Evolutionary conservation across 2,113 vertebrate species (phyloP), one percentile per base, ranked within the genome.

Genomic region (Corythaeola cristata): DNA sequence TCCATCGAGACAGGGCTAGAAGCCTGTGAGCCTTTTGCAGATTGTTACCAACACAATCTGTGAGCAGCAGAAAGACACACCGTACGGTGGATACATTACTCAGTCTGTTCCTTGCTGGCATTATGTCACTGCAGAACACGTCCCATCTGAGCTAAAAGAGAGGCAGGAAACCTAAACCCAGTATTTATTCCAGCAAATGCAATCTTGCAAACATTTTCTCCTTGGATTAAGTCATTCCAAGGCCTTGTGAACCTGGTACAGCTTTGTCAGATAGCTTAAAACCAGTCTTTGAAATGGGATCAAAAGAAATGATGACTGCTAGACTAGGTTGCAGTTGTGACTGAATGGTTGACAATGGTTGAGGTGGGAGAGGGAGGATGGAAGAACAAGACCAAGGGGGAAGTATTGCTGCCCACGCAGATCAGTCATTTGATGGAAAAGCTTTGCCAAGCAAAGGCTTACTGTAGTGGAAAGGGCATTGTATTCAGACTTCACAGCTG

Each of bases 1-100:
- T 13, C 5, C 56, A 8, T 14, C 62, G 68, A 49, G 44, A 10
- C 5, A 71, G 53, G 22, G 60, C 8, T 45, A 3, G 9, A 67
- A 64, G 9, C 18, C 32, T 71, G 15, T 76, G 32, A 49, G 27
- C 3, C 32, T 68, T 66, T 76, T 83, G 5, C 75, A 88, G 32
- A 13, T 30, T 30, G 63, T 2, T 6, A 8, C 9, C 1, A 3
- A 26, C 30, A n/a, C 7, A 44, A 22, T 30, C 3, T 75, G 33
- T 73, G 74, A 27, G 26, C 50, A 52, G 59, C 30, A 86, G 52
- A 44, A 88, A 66, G 13, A 32, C 49, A 66, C 13, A 53, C 10
- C 2, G 0, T 2, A 1, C 0, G 1, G 22, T 44, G 39, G 55
- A 30, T 37, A 1, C 5, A 5, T 41, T 17, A 28, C 6, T 56